These are phyloP conservation scores for Trididemnum nubilum DNA, from an alignment of 23 tunicate genomes.

Conservation along the genomic window DNA sequence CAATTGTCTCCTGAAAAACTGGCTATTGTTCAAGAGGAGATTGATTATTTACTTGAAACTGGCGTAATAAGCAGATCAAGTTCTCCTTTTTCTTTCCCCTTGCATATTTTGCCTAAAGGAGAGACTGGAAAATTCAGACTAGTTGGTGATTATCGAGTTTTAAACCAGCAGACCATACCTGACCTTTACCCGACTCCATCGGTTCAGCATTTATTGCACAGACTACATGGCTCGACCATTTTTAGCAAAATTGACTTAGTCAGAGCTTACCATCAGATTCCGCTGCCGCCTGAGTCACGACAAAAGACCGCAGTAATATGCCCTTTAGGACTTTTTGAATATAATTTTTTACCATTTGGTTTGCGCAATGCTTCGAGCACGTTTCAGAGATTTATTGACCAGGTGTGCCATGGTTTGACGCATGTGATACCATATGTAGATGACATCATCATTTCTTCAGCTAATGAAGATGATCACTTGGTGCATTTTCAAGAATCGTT, in stretches of 20 bases:
- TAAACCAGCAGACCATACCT: constrained; percentile 10
- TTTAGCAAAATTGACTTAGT: constrained; percentile 38
- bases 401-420: constrained; percentile 25
- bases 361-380: constrained; percentile 26
- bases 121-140: constrained; percentile 13
- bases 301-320: constrained; percentile 21
- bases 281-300: background rate
- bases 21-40: background rate
- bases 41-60: constrained; percentile 2
- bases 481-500: constrained; percentile 14
- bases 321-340: constrained; percentile 32
- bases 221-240: constrained; percentile 29
- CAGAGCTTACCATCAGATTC: constrained; percentile 35
- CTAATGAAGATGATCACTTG: constrained; percentile 9
- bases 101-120: constrained; percentile 32
- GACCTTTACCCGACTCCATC: constrained; percentile 36
- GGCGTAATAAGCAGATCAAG: background rate
- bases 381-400: constrained; percentile 40
- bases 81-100: background rate
- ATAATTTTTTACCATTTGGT: constrained; percentile 30
- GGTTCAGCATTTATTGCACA: constrained; percentile 8
- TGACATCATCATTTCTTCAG: constrained; percentile 27
- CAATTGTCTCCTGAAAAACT: constrained; percentile 27
- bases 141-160: constrained; percentile 33
- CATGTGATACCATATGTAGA: constrained; percentile 25